Base-by-base conservation (phyloP, 2,888 invertebrate species). In the Eupeodes latifasciatus region DNA sequence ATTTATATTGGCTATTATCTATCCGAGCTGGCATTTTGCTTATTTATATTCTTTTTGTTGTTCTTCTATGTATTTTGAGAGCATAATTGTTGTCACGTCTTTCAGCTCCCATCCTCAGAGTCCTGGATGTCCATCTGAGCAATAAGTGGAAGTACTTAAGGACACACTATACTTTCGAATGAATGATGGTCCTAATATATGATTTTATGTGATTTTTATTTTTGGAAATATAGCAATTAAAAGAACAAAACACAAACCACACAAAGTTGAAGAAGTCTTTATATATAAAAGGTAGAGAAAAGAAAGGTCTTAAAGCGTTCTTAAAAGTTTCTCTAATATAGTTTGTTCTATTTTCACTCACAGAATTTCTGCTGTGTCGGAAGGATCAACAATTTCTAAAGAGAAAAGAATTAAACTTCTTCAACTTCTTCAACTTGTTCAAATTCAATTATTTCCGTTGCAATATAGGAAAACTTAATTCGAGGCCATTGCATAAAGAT, bases 401-500 rank as follows among this genome's bases (percentile, higher is more conserved):
- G 9, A 53, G 51, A 62, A 71, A 36, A 53, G 64, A 78, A 66
- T 66, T 66, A 79, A 62, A 74, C 16, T 44, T 66, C 34, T 55
- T 71, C 59, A 62, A 74, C 16, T 44, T 66, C 34, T 55, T 71
- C 59, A 14, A 79, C 62, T 83, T 86, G 79, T 61, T 64, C 53
- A 83, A 83, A 82, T 87, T 86, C 75, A 86, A 79, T 82, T 79
- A 82, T 75, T 27, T 47, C 19, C 72, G 72, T 81, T 88, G 55
- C 74, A 81, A 77, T 84, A 78, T 84, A 78, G 77, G 74, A 84
- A 81, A 88, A 88, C 74, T 76, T 53, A 84, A 88, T 84, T 78
- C 76, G 77, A 55, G 64, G 74, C 74, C 67, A 81, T 81, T 77
- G 83, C 83, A 80, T 80, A 83, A 84, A 77, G 84, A 88, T 84